phyloP scores from a whole-genome alignment of 2,797 vertebrate species.

The Tragelaphus eurycerus region DNA sequence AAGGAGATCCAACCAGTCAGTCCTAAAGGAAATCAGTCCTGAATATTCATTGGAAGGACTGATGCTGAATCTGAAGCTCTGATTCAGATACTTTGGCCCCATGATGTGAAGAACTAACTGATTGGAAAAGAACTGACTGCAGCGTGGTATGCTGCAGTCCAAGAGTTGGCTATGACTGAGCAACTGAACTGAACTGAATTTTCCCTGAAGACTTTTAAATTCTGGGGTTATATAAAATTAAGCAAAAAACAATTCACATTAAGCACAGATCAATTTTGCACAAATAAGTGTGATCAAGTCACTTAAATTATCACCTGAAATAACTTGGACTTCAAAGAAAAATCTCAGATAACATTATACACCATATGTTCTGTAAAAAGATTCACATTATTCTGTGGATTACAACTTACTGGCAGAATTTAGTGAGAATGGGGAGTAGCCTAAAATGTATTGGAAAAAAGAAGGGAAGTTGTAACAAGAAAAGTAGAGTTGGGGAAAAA shows the following conservation, averaged over 20 bases:
- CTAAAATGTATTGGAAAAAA: not conserved
- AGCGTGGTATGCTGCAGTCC: not conserved
- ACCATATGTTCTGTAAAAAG: not conserved
- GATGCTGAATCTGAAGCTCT: not conserved
- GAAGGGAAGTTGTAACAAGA: not conserved
- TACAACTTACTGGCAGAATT: not conserved
- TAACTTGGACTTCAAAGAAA: not conserved
- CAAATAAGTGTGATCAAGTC: constrained; percentile 14
- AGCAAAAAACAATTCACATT: constrained; percentile 26
- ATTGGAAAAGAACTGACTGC: not conserved
- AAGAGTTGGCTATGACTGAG: not conserved
- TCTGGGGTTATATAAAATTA: constrained; percentile 10
- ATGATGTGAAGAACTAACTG: not conserved
- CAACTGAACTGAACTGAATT: not conserved
- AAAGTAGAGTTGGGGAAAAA: not conserved
- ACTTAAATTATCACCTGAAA: constrained; percentile 36
- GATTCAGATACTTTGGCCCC: not conserved
- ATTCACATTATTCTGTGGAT: not conserved
- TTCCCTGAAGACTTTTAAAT: not conserved
- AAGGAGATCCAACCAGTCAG: not conserved
- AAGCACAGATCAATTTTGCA: constrained; percentile 29
- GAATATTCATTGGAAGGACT: not conserved
- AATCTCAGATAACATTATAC: not conserved
- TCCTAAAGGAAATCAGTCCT: not conserved
- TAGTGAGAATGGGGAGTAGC: not conserved